A percentile compares a stretch with the other conserved stretches of the same genome.
Evolutionary conservation across 1,140 invertebrate species (phyloP).

Genomic region (Anastatus disparis): DNA sequence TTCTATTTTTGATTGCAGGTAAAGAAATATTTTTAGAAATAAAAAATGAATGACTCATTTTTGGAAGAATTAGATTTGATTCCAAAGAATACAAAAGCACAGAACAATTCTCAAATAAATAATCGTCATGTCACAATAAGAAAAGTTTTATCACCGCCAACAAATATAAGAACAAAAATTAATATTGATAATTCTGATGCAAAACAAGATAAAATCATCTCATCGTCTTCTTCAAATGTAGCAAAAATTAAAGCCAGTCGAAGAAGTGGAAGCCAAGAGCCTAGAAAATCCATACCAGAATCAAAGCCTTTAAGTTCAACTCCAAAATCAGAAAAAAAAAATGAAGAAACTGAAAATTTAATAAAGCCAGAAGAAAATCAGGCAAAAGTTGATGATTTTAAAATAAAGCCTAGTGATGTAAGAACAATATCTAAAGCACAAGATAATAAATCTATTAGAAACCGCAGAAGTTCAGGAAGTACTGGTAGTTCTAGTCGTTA

Average conservation of each 20-base stretch:
- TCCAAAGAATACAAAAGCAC: slow-evolving; percentile 38
- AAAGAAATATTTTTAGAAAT: too few relatives aligned
- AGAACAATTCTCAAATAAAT: slow-evolving; percentile 23
- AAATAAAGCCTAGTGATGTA: slow-evolving; percentile 37
- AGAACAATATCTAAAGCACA: slow-evolving; percentile 32
- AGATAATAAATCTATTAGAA: slow-evolving; percentile 43
- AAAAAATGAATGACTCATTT: slow-evolving; percentile 62
- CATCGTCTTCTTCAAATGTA: slow-evolving; percentile 12
- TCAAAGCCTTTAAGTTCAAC: slow-evolving; percentile 34
- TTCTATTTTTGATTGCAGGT: too few relatives aligned
- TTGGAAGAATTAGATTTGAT: slow-evolving; percentile 55
- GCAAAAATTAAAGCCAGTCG: slow-evolving; percentile 21
- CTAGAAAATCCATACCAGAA: slow-evolving; percentile 22
- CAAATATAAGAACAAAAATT: slow-evolving; percentile 4
- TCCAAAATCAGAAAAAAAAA: slow-evolving; percentile 46
- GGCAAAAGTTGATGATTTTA: slow-evolving; percentile 43
- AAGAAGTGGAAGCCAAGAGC: slow-evolving; percentile 23
- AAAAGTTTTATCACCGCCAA: slow-evolving; percentile 4
- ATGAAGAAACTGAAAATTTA: slow-evolving; percentile 26
- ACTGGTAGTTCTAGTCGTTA: slow-evolving; percentile 47
- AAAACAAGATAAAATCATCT: slow-evolving; percentile 37
- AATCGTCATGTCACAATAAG: slow-evolving; percentile 47
- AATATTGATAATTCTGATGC: not conserved
- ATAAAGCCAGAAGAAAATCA: slow-evolving; percentile 46
- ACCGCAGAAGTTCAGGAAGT: slow-evolving; percentile 41